Base-by-base conservation (phyloP, 2,113 vertebrate species). In the Xiphorhynchus elegans region DNA sequence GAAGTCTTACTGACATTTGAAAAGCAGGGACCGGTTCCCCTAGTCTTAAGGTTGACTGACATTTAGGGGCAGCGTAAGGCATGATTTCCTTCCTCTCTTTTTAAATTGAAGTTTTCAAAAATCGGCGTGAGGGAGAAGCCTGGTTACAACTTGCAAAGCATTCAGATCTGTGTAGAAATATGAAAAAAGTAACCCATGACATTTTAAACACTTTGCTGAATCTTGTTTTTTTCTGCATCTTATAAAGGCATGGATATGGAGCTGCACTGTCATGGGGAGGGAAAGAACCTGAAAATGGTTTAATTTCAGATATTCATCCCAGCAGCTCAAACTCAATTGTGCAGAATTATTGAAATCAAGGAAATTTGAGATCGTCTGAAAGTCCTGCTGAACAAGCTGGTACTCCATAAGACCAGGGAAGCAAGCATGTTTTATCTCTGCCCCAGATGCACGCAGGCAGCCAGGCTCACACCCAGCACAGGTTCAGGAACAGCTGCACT, bases 1-100 rank as follows among this genome's bases (percentile, higher is more conserved):
- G 95, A 97, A 97, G 94, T 97, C 97, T 96, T 98, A 92, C 95
- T 98, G 98, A 98, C 98, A 98, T 98, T 98, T 98, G 97, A 97
- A 95, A 98, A 97, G 96, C 96, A 97, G 96, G 93, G 97, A 96
- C 96, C 70, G 28, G 84, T 97, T 97, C 92, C 94, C 92, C 92
- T 96, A 55, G 84, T 96, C 97, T 95, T 87, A 87, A 97, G 96
- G 95, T 93, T 98, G 98, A 98, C 76, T 98, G 98, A 97, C 98
- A 98, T 98, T 98, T 98, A 97, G 96, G 97, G 97, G 97, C 86
- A 95, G 84, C 66, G 12, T 74, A 91, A 97, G 93, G 89, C 73
- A 52, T 94, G 93, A 86, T 96, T 97, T 97, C 72, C 80, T 93
- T 89, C 59, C 68, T 69, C 42, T 97, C 64, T 70, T 89, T 98